phyloP scores from a whole-genome alignment of 2,888 invertebrate species.

The Neuroscelio doddi region DNA sequence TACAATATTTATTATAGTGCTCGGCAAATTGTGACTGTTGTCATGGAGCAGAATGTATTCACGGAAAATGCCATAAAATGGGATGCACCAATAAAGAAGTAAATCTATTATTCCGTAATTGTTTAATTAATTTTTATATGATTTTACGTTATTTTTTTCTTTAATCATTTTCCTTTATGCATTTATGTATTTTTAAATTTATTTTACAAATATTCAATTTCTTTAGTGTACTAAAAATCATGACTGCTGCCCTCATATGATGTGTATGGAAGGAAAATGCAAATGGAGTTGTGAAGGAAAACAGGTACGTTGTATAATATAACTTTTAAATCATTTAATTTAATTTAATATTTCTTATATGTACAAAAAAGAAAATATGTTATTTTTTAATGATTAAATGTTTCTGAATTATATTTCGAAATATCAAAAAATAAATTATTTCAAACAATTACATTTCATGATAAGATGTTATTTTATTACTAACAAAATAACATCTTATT shows the following conservation, averaged over 20 bases:
- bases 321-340: too few species aligned
- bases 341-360: too few species aligned
- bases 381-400: too few species aligned
- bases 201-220: background rate
- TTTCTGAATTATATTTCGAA: too few species aligned
- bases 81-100: background rate
- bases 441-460: too few species aligned
- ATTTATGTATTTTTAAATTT: background rate
- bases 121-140: background rate
- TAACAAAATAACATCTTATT: too few species aligned
- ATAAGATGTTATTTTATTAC: too few species aligned
- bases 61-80: background rate
- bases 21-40: background rate
- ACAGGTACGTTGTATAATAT: background rate
- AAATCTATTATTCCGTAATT: background rate
- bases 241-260: background rate
- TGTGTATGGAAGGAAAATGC: background rate
- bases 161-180: background rate
- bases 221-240: background rate
- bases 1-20: constrained; percentile 3
- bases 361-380: too few species aligned
- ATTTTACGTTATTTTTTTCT: background rate
- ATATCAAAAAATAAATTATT: too few species aligned
- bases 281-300: background rate
- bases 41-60: background rate